Percentiles rank a stretch among this genome's conserved stretches.
These are phyloP conservation scores for Poecilus cupreus DNA, from an alignment of 2,888 invertebrate genomes.

Conservation along the genomic window DNA sequence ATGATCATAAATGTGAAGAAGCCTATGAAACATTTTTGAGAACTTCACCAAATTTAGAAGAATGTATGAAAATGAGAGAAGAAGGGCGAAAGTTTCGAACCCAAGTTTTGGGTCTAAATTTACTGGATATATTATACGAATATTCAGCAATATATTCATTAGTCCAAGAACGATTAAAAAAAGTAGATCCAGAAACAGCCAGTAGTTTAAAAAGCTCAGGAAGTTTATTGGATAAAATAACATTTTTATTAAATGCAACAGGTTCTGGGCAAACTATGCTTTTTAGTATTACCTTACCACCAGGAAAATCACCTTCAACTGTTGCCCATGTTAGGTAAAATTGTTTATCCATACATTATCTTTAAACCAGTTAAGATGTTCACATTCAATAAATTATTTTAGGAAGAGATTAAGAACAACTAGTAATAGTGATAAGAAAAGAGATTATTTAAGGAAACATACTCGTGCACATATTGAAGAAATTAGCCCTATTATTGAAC, in stretches of 20 bases:
- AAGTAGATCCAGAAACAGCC: slow-evolving; percentile 54
- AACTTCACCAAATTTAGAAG: slow-evolving; percentile 66
- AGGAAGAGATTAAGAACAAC: slow-evolving; percentile 46
- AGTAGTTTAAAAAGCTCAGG: slow-evolving; percentile 55
- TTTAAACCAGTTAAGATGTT: neutral
- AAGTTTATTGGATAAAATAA: slow-evolving; percentile 60
- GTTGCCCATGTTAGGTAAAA: slow-evolving; percentile 51
- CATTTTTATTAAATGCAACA: slow-evolving; percentile 60
- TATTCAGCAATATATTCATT: slow-evolving; percentile 69
- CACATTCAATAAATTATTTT: neutral
- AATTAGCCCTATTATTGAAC: neutral
- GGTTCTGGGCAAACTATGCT: slow-evolving; percentile 62
- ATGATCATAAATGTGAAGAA: slow-evolving; percentile 67
- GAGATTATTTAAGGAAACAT: slow-evolving; percentile 23
- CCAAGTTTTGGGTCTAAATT: slow-evolving; percentile 67
- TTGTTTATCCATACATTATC: neutral
- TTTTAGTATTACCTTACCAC: slow-evolving; percentile 62
- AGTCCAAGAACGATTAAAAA: slow-evolving; percentile 69
- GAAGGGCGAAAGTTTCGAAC: slow-evolving; percentile 68
- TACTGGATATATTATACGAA: slow-evolving; percentile 69
- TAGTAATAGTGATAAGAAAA: slow-evolving; percentile 26
- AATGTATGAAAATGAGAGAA: slow-evolving; percentile 63
- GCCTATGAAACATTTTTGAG: slow-evolving; percentile 69
- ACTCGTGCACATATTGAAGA: slow-evolving; percentile 2
- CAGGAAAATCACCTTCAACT: slow-evolving; percentile 56